Base-by-base conservation (phyloP, 2,888 invertebrate genomes). In the Iselma pallidipennis region DNA sequence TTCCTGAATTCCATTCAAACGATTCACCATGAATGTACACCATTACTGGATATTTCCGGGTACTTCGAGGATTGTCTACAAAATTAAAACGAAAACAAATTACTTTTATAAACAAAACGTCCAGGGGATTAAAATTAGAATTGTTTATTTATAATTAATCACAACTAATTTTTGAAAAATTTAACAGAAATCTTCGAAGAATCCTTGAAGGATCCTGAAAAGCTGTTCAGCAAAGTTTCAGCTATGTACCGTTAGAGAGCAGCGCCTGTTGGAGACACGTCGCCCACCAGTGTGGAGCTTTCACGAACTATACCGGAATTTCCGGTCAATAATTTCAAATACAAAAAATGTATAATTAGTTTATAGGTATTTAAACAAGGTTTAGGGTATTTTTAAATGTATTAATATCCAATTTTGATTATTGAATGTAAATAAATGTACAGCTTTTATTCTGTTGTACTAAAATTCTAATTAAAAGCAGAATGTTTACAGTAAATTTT, bases 1-100 rank as follows among this genome's bases (percentile, higher is more conserved):
- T 98, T 63, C 98, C 98, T 26, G 96, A 94, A 78, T 96, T 96
- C 93, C 96, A 97, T 77, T 96, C 96, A 81, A 94, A 97, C 0
- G 95, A 95, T 79, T 97, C 97, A 0, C 96, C 97, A 74, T 96
- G 96, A 66, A 98, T 89, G 81, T 94, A 96, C 51, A 97, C 92
- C 79, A 97, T 87, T 0, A 96, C 94, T 0, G 96, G 93, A 79
- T 89, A 89, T 74, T 86, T 89, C 69, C 85, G 85, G 0, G 82
- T 67, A 63, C 83, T 83, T 45, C 83, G 81, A 7, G 59, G 49
- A 12, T 62, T 45, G n/a, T 67, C 72, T 73, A 66, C 9, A 45
- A 66, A 61, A 28, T 50, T 55, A 58, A 53, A 3, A 6, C 0
- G 21, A 1, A 42, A 42, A 21, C 21, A 19, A 42, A 6, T 16